phyloP scores from a whole-genome alignment of 2,888 invertebrate species.

The Ectemnius lituratus region DNA sequence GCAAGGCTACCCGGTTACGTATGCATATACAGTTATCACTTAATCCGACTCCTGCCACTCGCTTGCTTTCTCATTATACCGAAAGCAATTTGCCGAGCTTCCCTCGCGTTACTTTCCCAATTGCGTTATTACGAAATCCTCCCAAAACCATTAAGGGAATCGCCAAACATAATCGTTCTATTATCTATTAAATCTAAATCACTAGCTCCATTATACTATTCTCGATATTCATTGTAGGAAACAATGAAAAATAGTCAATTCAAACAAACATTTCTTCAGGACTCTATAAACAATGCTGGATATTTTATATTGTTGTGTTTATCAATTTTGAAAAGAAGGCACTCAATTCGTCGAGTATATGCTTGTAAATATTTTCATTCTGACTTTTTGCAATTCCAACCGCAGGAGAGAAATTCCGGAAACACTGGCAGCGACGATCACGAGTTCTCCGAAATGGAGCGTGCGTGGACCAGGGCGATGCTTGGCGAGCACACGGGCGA shows the following conservation, averaged over 20 bases:
- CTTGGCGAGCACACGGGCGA: constrained; percentile 44
- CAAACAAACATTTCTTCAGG: too few relatives aligned
- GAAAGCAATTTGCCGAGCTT: neutral
- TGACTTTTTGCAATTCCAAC: neutral
- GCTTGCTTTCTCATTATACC: neutral
- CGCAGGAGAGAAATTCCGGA: neutral
- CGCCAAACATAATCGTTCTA: neutral
- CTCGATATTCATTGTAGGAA: too few relatives aligned
- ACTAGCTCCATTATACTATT: too few relatives aligned
- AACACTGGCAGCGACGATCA: neutral
- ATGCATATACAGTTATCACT: neutral
- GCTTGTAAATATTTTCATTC: neutral
- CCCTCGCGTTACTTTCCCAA: constrained; percentile 8
- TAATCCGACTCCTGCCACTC: constrained; percentile 3
- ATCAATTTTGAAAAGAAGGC: too few relatives aligned
- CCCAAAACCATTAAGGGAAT: neutral
- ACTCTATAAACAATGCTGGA: too few relatives aligned
- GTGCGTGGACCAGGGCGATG: constrained; percentile 18
- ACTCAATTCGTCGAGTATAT: too few relatives aligned
- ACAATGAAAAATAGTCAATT: too few relatives aligned
- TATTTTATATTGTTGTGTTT: too few relatives aligned
- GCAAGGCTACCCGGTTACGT: too few relatives aligned
- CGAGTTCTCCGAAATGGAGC: too few relatives aligned
- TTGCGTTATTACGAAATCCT: neutral
- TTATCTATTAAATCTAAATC: too few relatives aligned